phyloP scores from a whole-genome alignment of 2,113 vertebrate genomes.

The Xerus inauris region DNA sequence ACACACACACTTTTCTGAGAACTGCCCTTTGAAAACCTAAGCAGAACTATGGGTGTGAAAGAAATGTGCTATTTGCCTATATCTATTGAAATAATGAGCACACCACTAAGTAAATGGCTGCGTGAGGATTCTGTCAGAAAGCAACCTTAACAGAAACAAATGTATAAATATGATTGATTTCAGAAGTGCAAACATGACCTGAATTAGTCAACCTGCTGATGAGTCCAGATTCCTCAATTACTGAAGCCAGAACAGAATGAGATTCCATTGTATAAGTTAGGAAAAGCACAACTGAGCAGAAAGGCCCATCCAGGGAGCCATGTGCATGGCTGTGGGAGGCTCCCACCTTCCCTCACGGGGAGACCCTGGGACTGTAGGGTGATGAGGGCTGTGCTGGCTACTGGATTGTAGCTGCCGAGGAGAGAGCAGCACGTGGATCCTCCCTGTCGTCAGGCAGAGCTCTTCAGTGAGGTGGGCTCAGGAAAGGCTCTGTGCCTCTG shows the following conservation, averaged over 20 bases:
- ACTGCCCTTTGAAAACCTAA: background rate
- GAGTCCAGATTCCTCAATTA: background rate
- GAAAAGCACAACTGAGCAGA: background rate
- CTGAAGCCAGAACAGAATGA: background rate
- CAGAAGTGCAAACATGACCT: background rate
- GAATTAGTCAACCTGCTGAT: background rate
- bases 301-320: background rate
- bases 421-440: slow-evolving; percentile 26
- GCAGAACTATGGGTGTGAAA: background rate
- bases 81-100: background rate
- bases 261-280: background rate
- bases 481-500: slow-evolving; percentile 37
- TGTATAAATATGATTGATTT: slow-evolving; percentile 13
- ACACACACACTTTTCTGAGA: background rate
- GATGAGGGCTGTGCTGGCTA: background rate
- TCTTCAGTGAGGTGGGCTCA: slow-evolving; percentile 70
- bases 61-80: background rate
- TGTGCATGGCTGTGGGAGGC: rapidly evolving
- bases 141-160: background rate
- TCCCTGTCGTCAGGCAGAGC: slow-evolving; percentile 50
- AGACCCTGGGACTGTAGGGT: background rate
- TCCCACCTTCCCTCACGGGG: no score
- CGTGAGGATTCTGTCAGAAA: background rate
- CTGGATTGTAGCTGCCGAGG: background rate
- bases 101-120: background rate